Evolutionary conservation across 2,113 vertebrate genomes (phyloP).

Genomic region (Cyanoliseus patagonus): DNA sequence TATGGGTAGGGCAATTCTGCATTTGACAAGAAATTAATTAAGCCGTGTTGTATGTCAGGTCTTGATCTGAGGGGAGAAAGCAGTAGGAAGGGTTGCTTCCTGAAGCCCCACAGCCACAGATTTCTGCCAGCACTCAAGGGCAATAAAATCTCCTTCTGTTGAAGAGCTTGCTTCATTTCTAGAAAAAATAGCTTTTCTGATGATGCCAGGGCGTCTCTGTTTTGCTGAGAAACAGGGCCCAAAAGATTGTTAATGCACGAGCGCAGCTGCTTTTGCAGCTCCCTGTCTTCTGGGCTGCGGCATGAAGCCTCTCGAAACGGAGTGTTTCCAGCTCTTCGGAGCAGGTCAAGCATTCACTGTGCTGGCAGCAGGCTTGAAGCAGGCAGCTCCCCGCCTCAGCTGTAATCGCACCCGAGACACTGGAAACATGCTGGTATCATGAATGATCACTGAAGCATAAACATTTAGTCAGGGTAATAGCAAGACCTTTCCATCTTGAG

Average conservation of each 20-base stretch:
- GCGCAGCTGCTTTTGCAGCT: not conserved
- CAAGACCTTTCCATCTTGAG: not conserved
- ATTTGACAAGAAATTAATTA: not conserved
- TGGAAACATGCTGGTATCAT: not conserved
- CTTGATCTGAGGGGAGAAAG: not conserved
- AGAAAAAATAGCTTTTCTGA: not conserved
- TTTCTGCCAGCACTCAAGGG: not conserved
- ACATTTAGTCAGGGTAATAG: not conserved
- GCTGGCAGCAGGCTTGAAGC: not conserved
- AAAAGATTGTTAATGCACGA: not conserved
- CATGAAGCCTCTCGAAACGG: rapidly evolving
- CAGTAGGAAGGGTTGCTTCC: rapidly evolving
- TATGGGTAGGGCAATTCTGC: not conserved
- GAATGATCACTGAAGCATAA: not conserved
- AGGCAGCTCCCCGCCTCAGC: not conserved
- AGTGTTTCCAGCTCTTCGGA: not conserved
- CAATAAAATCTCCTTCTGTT: not conserved
- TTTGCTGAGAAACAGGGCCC: not conserved
- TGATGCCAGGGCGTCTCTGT: rapidly evolving
- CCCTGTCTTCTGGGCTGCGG: not conserved
- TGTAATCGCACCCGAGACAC: not conserved
- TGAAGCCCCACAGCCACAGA: not conserved
- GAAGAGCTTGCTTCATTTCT: not conserved
- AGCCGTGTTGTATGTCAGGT: not conserved
- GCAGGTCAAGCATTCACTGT: not conserved